phyloP scores from a whole-genome alignment of 2,113 vertebrate species.

The Fukomys damarensis region DNA sequence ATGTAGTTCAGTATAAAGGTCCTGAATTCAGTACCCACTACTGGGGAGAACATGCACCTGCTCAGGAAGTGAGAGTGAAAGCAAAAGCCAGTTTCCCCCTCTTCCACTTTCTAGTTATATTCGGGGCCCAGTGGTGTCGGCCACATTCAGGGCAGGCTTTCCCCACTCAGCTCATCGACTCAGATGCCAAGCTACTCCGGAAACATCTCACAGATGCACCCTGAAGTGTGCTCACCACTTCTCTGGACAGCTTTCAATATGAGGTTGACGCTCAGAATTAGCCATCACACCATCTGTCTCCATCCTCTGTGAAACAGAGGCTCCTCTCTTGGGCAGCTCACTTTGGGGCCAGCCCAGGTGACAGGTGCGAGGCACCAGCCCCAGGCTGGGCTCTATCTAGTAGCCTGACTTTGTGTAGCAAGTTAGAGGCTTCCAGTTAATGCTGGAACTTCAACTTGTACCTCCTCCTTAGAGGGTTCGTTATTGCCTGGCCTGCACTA shows the following conservation, averaged over 20 bases:
- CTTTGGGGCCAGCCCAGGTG: not conserved
- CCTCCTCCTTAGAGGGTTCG: no score
- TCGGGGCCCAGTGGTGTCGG: not conserved
- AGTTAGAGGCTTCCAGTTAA: no score
- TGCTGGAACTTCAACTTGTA: not conserved
- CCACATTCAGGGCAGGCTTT: not conserved
- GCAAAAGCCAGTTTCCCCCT: not conserved
- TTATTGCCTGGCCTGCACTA: not conserved
- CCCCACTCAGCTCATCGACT: not conserved
- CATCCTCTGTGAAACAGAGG: not conserved
- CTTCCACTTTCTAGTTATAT: not conserved
- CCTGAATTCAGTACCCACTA: no score
- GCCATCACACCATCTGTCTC: not conserved
- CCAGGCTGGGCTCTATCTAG: rapidly evolving
- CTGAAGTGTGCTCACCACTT: not conserved
- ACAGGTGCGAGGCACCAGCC: not conserved
- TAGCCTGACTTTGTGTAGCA: not conserved
- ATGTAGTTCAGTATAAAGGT: no score
- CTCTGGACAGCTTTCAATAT: not conserved
- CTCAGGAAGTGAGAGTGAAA: not conserved
- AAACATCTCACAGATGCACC: not conserved
- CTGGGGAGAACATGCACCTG: not conserved
- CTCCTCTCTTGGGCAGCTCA: not conserved
- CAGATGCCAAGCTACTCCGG: not conserved
- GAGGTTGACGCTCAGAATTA: not conserved